These are phyloP conservation scores for Clunio marinus DNA, from an alignment of 2,888 invertebrate species.

Conservation along the genomic window DNA sequence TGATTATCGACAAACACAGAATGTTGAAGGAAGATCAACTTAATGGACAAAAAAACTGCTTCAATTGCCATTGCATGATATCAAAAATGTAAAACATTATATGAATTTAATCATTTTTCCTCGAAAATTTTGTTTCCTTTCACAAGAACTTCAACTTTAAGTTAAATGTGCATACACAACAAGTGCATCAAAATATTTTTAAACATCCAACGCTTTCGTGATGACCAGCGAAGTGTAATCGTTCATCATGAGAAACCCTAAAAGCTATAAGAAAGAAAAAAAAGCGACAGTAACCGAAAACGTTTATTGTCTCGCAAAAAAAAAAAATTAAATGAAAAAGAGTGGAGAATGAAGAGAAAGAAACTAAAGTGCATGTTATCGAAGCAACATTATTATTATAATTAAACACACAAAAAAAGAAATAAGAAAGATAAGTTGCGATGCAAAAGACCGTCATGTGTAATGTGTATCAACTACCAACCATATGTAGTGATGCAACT, in stretches of 20 bases:
- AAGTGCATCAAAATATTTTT: conserved; percentile 23
- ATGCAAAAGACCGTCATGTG: conserved; percentile 30
- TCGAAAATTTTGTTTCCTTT: conserved; percentile 1
- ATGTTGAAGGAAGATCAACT: neutral
- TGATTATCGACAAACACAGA: neutral
- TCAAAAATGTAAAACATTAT: neutral
- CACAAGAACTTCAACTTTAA: neutral
- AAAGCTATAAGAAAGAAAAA: conserved; percentile 3
- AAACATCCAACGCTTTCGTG: neutral
- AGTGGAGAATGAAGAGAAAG: conserved; percentile 14
- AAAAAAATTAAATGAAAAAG: neutral
- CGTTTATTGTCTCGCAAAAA: conserved; percentile 9
- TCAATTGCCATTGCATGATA: conserved; percentile 39
- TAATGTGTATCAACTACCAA: conserved; percentile 18
- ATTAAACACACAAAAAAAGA: conserved; percentile 25
- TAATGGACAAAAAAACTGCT: conserved; percentile 12
- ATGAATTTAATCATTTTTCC: conserved; percentile 30
- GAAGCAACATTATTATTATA: conserved; percentile 30
- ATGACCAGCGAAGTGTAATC: conserved; percentile 37
- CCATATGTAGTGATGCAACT: conserved; percentile 25
- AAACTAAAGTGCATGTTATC: conserved; percentile 2
- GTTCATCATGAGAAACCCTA: conserved; percentile 28
- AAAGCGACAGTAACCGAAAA: conserved; percentile 34
- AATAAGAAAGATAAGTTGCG: conserved; percentile 16
- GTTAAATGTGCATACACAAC: neutral